phyloP scores from a whole-genome alignment of 2,113 vertebrate genomes.

The Neoarius graeffei region DNA sequence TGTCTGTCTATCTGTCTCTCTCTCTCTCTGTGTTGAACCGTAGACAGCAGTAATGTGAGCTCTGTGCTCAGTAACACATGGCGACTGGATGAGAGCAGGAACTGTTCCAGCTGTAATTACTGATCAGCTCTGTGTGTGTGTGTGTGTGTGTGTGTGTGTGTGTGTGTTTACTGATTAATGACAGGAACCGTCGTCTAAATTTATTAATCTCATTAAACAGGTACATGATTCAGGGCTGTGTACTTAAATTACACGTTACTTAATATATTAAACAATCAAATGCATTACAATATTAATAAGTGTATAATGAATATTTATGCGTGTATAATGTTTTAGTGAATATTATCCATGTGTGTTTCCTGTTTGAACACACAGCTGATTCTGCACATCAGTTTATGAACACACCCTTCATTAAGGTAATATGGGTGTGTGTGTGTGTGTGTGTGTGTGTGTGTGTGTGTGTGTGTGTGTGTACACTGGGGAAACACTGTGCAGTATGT shows the following conservation, averaged over 20 bases:
- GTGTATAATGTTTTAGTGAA: neutral
- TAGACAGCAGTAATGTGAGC: conserved; percentile 9
- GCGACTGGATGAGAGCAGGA: conserved; percentile 12
- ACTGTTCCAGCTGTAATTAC: conserved; percentile 17
- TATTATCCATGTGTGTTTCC: neutral
- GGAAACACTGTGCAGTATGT: conserved; percentile 29
- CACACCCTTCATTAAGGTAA: neutral
- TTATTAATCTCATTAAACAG: conserved; percentile 6
- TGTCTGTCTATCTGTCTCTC: neutral
- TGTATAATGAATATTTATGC: neutral
- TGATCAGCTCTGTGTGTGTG: neutral
- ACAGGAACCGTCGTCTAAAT: neutral
- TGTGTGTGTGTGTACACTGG: neutral
- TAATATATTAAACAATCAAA: neutral
- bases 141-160: neutral
- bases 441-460: neutral
- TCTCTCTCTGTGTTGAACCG: neutral
- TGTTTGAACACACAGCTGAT: neutral
- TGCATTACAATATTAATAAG: neutral
- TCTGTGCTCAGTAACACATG: conserved; percentile 22
- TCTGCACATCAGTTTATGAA: neutral
- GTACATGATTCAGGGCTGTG: neutral
- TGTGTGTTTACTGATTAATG: neutral
- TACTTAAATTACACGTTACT: neutral
- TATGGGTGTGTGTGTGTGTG: neutral